Evolutionary conservation across 2,113 vertebrate species (phyloP).

Genomic region (Epinephelus cyanopodus): DNA sequence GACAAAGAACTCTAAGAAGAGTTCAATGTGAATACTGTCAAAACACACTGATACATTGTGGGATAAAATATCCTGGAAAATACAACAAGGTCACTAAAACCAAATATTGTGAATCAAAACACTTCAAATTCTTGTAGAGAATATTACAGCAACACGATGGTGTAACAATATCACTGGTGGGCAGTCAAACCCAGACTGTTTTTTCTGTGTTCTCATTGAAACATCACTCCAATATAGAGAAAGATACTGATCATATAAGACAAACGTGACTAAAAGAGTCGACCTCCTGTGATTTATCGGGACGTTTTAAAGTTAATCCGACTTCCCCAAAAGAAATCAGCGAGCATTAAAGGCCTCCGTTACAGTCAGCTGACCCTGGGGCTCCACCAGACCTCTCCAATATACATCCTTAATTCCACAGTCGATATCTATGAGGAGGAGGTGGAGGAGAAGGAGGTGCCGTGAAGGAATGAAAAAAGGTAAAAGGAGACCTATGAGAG

Average conservation of each 20-base stretch:
- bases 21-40: neutral
- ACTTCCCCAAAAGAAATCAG: conserved; percentile 43
- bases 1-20: neutral
- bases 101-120: neutral
- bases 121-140: neutral
- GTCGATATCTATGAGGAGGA: conserved; percentile 71
- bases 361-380: conserved; percentile 87
- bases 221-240: too few relatives aligned
- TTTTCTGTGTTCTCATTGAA: too few relatives aligned
- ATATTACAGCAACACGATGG: neutral
- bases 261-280: conserved; percentile 71
- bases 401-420: conserved; percentile 74
- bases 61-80: neutral
- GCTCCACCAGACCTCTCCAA: conserved; percentile 72
- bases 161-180: neutral
- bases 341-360: conserved; percentile 74
- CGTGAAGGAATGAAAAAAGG: conserved; percentile 12
- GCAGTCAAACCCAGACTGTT: neutral
- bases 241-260: conserved; percentile 49
- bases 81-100: neutral
- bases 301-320: conserved; percentile 41
- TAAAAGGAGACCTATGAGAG: conserved; percentile 38
- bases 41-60: neutral
- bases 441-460: conserved; percentile 14
- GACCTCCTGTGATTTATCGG: conserved; percentile 68